These are phyloP conservation scores for Neelides sp. DNA, from an alignment of 1,140 invertebrate genomes.

Conservation along the genomic window DNA sequence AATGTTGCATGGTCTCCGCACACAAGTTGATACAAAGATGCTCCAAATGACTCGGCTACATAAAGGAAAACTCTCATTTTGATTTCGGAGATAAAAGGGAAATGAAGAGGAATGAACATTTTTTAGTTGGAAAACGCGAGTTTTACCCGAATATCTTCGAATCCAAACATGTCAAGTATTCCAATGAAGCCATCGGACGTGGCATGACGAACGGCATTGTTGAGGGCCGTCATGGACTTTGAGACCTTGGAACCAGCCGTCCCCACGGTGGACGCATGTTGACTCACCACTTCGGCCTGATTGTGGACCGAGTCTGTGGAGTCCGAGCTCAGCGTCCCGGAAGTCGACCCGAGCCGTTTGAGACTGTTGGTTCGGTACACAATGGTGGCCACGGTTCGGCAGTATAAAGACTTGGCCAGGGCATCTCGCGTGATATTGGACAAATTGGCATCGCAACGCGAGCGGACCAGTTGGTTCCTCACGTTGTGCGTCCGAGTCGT, in stretches of 20 bases:
- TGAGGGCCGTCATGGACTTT: slow-evolving; percentile 68
- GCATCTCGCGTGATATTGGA: slow-evolving; percentile 75
- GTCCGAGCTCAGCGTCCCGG: slow-evolving; percentile 73
- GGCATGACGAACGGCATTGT: slow-evolving; percentile 82
- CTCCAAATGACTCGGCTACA: slow-evolving; percentile 68
- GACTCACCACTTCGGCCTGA: slow-evolving; percentile 60
- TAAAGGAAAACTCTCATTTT: slow-evolving; percentile 13
- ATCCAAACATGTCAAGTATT: slow-evolving; percentile 90
- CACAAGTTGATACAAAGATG: slow-evolving; percentile 89
- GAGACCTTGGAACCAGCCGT: slow-evolving; percentile 69
- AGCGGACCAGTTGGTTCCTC: slow-evolving; percentile 67
- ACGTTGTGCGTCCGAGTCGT: slow-evolving; percentile 71
- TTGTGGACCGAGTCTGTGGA: slow-evolving; percentile 84
- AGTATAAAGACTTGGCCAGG: slow-evolving; percentile 82
- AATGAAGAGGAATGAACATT: not conserved
- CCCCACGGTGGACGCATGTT: slow-evolving; percentile 73
- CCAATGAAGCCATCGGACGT: slow-evolving; percentile 90
- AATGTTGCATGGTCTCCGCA: slow-evolving; percentile 93
- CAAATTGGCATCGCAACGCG: slow-evolving; percentile 67
- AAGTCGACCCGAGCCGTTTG: slow-evolving; percentile 70
- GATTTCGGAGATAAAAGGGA: slow-evolving; percentile 4
- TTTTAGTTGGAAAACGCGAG: not conserved
- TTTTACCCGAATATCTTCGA: slow-evolving; percentile 67
- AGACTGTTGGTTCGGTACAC: slow-evolving; percentile 81
- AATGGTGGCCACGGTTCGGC: slow-evolving; percentile 86